Conservation (phyloP, 2,113 vertebrate genomes). For the Phaethornis superciliosus region DNA sequence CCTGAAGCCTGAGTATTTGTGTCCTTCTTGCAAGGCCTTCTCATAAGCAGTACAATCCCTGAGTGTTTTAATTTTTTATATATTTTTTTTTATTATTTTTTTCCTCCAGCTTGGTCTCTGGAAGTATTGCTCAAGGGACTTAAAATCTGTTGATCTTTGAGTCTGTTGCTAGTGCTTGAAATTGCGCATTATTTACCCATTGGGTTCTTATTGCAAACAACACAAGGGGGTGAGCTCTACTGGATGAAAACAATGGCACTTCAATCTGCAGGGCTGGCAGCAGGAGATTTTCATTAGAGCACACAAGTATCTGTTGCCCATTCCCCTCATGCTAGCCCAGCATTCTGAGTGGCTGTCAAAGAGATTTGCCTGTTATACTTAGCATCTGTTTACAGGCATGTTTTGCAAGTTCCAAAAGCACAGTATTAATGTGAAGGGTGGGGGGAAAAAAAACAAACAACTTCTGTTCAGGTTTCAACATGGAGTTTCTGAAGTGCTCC, state of each 20-base stretch:
- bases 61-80: background rate
- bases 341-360: background rate
- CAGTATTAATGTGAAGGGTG: background rate
- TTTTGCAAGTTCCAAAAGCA: background rate
- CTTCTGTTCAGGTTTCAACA: background rate
- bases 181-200: background rate
- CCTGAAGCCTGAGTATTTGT: background rate
- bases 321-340: background rate
- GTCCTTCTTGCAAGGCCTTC: background rate
- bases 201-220: background rate
- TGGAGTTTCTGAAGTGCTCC: background rate
- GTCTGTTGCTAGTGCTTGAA: background rate
- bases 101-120: background rate
- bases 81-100: background rate
- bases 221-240: no score
- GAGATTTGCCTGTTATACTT: background rate
- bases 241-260: background rate
- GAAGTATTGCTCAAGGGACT: background rate
- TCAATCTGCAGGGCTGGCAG: fast-evolving
- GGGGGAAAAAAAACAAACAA: background rate
- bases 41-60: background rate
- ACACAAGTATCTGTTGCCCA: background rate
- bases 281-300: background rate
- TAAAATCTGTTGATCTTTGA: background rate
- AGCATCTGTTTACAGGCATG: background rate